Conservation (phyloP, 2,113 vertebrate species). For the Bujurquina vittata region DNA sequence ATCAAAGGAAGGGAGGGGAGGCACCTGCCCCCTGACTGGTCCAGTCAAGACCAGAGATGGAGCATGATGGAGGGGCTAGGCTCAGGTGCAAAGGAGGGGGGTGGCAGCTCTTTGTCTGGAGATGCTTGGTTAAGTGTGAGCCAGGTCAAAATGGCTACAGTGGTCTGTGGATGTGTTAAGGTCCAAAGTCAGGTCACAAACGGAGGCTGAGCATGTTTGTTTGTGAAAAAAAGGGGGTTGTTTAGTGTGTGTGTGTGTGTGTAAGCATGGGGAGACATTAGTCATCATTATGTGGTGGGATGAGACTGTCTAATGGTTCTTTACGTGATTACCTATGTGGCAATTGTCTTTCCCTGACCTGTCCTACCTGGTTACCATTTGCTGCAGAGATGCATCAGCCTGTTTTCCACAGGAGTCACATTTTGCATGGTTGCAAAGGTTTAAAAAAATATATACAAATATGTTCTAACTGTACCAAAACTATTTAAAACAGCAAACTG, state of each 20-base stretch:
- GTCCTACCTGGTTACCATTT: slow-evolving; percentile 88
- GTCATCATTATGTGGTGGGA: slow-evolving; percentile 93
- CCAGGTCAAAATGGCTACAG: slow-evolving; percentile 44
- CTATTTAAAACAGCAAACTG: not conserved
- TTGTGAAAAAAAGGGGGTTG: slow-evolving; percentile 18
- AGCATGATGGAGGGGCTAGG: slow-evolving; percentile 79
- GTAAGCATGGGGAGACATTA: slow-evolving; percentile 85
- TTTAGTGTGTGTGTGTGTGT: not conserved
- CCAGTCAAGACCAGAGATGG: slow-evolving; percentile 73
- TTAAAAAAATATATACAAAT: not conserved
- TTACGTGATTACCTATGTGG: slow-evolving; percentile 87
- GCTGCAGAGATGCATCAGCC: slow-evolving; percentile 84
- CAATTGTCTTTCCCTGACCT: slow-evolving; percentile 88
- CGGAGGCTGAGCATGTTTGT: slow-evolving; percentile 24
- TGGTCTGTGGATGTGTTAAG: slow-evolving; percentile 39
- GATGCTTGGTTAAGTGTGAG: slow-evolving; percentile 65
- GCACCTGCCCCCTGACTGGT: slow-evolving; percentile 71
- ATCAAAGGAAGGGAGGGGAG: slow-evolving; percentile 75
- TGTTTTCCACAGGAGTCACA: slow-evolving; percentile 31
- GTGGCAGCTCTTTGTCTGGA: slow-evolving; percentile 68
- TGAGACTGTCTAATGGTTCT: slow-evolving; percentile 92
- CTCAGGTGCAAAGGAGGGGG: slow-evolving; percentile 75
- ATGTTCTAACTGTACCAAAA: not conserved
- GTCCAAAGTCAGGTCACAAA: slow-evolving; percentile 63
- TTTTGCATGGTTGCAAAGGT: not conserved